Percentiles rank a stretch among this genome's conserved stretches.
Conservation (phyloP, 2,113 vertebrate genomes). For the Actinemys pallida region DNA sequence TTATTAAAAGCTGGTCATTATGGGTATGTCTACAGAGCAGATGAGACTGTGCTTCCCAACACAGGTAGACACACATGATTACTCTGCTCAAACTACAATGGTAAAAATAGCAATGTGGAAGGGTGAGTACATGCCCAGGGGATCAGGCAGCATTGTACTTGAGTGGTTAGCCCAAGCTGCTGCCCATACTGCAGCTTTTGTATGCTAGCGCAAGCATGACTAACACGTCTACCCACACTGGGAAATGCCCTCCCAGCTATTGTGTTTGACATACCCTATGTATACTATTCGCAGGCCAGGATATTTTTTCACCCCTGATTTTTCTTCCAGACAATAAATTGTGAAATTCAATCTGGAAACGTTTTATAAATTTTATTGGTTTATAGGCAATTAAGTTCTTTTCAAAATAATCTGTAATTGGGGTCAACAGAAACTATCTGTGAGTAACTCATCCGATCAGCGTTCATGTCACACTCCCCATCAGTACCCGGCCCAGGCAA, state of each 20-base stretch:
- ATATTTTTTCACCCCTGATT: background rate
- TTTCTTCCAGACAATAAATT: background rate
- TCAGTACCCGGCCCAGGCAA: too few species aligned
- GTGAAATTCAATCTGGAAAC: background rate
- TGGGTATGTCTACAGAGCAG: background rate
- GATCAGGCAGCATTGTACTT: background rate
- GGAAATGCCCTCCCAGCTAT: background rate
- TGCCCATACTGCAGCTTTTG: background rate
- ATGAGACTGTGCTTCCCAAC: background rate
- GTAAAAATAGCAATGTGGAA: background rate
- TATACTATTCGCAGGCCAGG: background rate
- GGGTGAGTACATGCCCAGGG: too few species aligned
- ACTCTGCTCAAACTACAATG: background rate
- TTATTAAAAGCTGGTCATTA: background rate
- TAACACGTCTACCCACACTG: background rate
- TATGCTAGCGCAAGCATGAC: background rate
- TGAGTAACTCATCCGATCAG: background rate
- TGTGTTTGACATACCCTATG: background rate
- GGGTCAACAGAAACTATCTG: background rate
- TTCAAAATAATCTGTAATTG: background rate
- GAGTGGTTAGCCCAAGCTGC: background rate
- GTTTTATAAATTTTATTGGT: fast-evolving
- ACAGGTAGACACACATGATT: background rate
- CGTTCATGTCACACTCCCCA: too few species aligned
- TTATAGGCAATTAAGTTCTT: background rate